Base-by-base conservation (phyloP, 2,113 vertebrate species). In the Baryphthengus martii region DNA sequence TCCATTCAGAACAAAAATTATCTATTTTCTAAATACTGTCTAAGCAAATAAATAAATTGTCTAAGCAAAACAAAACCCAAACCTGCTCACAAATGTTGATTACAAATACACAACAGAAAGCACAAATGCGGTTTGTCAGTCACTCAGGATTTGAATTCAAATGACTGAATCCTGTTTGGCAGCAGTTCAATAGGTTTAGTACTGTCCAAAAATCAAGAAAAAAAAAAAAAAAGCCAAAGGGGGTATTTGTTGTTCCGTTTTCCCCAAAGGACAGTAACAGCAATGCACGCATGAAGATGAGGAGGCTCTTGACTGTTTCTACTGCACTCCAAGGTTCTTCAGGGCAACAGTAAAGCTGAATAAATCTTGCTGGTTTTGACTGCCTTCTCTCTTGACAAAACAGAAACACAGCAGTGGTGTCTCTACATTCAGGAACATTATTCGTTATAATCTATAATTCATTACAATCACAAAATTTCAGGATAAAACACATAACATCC, bases 221-320 rank as follows among this genome's bases (percentile, higher is more conserved):
- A 17, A 2, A 19, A 29, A 23, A 6, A 4, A 8, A 9, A 3
- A 0, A 2, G 17, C 16, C 74, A 63, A 37, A 9, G 45, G 17
- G 6, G 76, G 11, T 7, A 68, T 81, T 50, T 78, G 6, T 29
- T 85, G 17, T 3, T 81, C 20, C 28, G 28, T 13, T 49, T 75
- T 91, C 37, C 39, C 29, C 37, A 53, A 47, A 78, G 40, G 33
- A 10, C 76, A 74, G 28, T 42, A 86, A 55, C 26, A 78, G 11
- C 33, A 72, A 47, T 31, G 5, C 11, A 44, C 42, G 10, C 9
- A 35, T 52, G 35, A 66, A 44, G 26, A 10, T 83, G 66, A 37
- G 7, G 3, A 42, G 11, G 31, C 20, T 67, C 33, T 63, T 56
- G 26, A 89, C 23, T 75, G 7, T 59, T 84, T 78, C 35, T 78